Percentiles rank a stretch among this genome's conserved stretches.
phyloP scores from a whole-genome alignment of 2,888 invertebrate genomes.

The Terebella lapidaria region DNA sequence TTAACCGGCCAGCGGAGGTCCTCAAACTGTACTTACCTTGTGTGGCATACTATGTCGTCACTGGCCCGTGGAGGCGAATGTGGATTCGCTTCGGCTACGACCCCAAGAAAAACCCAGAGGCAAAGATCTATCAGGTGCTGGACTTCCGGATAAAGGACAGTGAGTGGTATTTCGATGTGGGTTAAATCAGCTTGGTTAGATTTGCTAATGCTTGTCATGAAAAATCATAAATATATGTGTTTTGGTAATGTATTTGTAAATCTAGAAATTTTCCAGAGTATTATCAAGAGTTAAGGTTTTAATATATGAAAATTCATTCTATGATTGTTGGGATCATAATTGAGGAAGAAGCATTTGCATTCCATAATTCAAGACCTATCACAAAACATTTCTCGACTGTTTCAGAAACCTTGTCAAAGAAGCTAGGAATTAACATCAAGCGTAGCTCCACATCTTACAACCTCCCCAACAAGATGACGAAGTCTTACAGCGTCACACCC shows the following conservation, averaged over 20 bases:
- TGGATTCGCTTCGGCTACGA: constrained; percentile 91
- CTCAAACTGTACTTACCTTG: constrained; percentile 66
- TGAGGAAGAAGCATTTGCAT: too few species aligned
- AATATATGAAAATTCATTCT: too few species aligned
- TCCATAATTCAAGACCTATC: too few species aligned
- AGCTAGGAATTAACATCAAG: constrained; percentile 12
- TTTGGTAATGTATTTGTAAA: too few species aligned
- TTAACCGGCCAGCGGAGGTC: neutral
- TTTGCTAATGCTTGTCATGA: too few species aligned
- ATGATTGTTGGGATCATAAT: too few species aligned
- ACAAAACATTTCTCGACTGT: too few species aligned
- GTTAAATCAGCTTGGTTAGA: too few species aligned
- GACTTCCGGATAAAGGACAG: constrained; percentile 61
- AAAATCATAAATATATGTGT: too few species aligned
- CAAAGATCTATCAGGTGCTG: constrained; percentile 81
- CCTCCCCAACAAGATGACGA: constrained; percentile 29
- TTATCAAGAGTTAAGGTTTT: too few species aligned
- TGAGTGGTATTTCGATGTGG: too few species aligned
- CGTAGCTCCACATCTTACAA: constrained; percentile 27
- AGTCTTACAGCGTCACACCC: constrained; percentile 5
- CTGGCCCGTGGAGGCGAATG: constrained; percentile 83
- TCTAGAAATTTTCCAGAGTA: too few species aligned
- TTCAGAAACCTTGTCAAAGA: neutral
- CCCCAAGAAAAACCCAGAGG: constrained; percentile 72
- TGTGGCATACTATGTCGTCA: constrained; percentile 76